Percentiles rank a stretch among this genome's conserved stretches.
These are phyloP conservation scores for Oscheius sp. DNA, from an alignment of 2,888 invertebrate species.

Conservation along the genomic window DNA sequence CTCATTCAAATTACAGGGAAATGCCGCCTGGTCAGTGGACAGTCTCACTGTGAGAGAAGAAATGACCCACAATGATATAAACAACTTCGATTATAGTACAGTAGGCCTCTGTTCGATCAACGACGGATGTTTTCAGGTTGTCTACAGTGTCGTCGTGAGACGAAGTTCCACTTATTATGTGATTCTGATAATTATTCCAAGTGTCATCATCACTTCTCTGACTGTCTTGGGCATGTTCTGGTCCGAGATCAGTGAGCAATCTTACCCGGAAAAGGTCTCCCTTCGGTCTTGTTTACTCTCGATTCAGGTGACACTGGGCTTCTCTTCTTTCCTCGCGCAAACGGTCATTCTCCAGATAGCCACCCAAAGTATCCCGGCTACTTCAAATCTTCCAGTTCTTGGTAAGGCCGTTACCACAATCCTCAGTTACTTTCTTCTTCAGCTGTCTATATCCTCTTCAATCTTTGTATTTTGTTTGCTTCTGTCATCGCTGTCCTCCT, in stretches of 20 bases:
- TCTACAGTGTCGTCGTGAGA: neutral
- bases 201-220: constrained; percentile 20
- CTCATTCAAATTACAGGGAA: constrained; percentile 1
- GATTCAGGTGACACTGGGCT: constrained; percentile 22
- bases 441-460: constrained; percentile 25
- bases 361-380: constrained; percentile 26
- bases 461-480: constrained; percentile 1
- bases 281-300: neutral
- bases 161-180: constrained; percentile 31
- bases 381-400: constrained; percentile 8
- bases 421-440: neutral
- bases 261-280: constrained; percentile 18
- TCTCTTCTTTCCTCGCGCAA: constrained; percentile 30
- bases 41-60: neutral
- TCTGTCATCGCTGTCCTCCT: constrained; percentile 7
- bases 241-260: constrained; percentile 26
- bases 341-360: constrained; percentile 34
- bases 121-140: neutral
- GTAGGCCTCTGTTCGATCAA: neutral
- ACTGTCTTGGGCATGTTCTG: constrained; percentile 29
- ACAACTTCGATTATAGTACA: neutral
- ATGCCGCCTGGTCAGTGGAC: constrained; percentile 10
- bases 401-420: neutral
- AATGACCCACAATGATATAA: neutral
- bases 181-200: constrained; percentile 28